Conservation (phyloP, 2,888 invertebrate genomes). For the Pyrrhia umbra region DNA sequence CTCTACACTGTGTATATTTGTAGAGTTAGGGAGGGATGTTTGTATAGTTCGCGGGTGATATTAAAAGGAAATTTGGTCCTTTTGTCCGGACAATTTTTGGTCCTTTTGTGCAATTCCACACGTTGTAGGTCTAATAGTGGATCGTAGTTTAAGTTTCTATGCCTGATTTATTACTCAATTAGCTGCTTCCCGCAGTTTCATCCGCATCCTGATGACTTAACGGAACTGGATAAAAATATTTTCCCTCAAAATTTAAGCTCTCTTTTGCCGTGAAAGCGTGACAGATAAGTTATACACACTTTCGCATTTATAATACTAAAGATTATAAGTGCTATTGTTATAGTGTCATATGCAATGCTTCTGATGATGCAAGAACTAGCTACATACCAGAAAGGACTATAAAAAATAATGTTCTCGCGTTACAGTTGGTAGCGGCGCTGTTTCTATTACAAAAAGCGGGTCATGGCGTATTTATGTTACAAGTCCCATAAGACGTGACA, state of each 20-base stretch:
- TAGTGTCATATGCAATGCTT: neutral
- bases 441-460: constrained; percentile 40
- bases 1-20: constrained; percentile 31
- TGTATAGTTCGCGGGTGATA: constrained; percentile 28
- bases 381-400: neutral
- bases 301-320: too few relatives aligned
- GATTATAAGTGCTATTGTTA: neutral
- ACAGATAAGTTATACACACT: too few relatives aligned
- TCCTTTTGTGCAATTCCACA: neutral
- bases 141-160: neutral
- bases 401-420: constrained; percentile 8
- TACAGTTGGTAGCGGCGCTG: neutral
- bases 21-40: constrained; percentile 28
- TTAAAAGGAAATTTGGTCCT: constrained; percentile 14
- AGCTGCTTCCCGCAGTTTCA: too few relatives aligned
- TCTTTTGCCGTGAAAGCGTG: too few relatives aligned
- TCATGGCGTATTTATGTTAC: constrained; percentile 42
- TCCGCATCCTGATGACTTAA: too few relatives aligned
- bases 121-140: neutral
- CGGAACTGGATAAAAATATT: too few relatives aligned
- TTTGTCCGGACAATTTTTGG: constrained; percentile 25
- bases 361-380: neutral
- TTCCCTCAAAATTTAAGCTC: too few relatives aligned
- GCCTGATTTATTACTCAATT: neutral
- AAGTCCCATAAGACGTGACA: constrained; percentile 33